Percentiles rank a stretch among this genome's conserved stretches.
phyloP scores from a whole-genome alignment of 2,113 vertebrate species.

The Gopherus flavomarginatus region DNA sequence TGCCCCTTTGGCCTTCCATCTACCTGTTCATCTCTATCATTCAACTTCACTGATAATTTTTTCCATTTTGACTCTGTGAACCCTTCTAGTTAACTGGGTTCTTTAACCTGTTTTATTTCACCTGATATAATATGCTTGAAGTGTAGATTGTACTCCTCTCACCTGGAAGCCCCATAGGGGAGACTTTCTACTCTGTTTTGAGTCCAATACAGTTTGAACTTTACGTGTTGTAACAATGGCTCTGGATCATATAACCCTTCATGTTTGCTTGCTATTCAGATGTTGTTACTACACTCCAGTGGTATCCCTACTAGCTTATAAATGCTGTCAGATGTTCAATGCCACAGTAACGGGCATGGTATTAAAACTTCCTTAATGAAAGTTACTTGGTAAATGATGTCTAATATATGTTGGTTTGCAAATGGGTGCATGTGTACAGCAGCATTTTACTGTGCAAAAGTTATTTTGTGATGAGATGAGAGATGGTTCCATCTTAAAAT shows the following conservation, averaged over 20 bases:
- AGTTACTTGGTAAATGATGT: neutral
- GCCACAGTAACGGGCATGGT: neutral
- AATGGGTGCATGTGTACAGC: neutral
- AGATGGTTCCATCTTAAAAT: constrained; percentile 34
- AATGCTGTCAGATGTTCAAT: neutral
- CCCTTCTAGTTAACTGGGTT: neutral
- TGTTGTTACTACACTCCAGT: neutral
- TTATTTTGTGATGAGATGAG: constrained; percentile 68
- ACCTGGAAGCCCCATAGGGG: neutral
- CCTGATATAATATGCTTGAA: neutral
- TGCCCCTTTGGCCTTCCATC: neutral
- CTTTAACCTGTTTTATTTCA: neutral
- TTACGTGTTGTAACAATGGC: neutral
- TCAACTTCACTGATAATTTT: neutral
- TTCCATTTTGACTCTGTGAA: neutral
- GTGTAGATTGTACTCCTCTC: accelerated
- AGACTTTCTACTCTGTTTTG: neutral
- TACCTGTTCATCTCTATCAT: neutral
- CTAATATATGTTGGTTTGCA: neutral
- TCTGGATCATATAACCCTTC: neutral
- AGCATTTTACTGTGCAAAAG: constrained; percentile 28
- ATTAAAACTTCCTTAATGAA: constrained; percentile 6
- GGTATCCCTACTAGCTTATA: neutral
- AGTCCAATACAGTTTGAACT: neutral
- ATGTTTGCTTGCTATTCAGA: neutral